Base-by-base conservation (phyloP, 2,797 vertebrate genomes). In the Gallirallus australis region DNA sequence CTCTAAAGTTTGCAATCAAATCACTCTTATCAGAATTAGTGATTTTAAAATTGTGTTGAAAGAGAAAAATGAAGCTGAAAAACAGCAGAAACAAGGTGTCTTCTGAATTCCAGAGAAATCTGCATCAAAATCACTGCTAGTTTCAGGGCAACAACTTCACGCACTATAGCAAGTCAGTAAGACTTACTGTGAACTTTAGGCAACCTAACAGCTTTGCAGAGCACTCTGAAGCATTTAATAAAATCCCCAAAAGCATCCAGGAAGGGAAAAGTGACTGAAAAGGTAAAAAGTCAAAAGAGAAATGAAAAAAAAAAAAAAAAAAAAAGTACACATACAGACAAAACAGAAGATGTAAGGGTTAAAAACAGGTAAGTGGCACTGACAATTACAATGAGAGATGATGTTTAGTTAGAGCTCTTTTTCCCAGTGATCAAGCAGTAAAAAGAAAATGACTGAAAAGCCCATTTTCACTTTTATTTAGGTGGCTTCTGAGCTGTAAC, bases 321-420 rank as follows among this genome's bases (percentile, higher is more conserved):
- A 45, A 69, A 68, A 8, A 23, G 7, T 25, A 33, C 4, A 14
- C 1, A 1, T 4, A 53, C 6, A 45, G 18, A 6, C 69, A 83
- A 39, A 88, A 63, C 11, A 82, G 20, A 23, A 56, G n/a, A 47
- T 27, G 2, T 70, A 65, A 69, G 25, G 4, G 19, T 56, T 83
- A 75, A 81, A 94, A 94, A 50, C 4, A 66, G 39, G 53, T 89
- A 48, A 93, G 50, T 18, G 59, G 16, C 14, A 53, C 50, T 61
- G 80, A 69, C 1, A 3, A 20, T 47, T 84, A 39, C 5, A 56
- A 21, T 35, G 7, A 76, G 33, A 60, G 17, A 24, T 20, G 40
- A 66, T 83, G 37, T 59, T 78, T 82, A 75, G 54, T 77, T 61
- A 78, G 72, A 91, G 16, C 15, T 71, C 60, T 76, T 94, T 94